These are phyloP conservation scores for Bombyx mandarina DNA, from an alignment of 1,140 invertebrate species.

Conservation along the genomic window DNA sequence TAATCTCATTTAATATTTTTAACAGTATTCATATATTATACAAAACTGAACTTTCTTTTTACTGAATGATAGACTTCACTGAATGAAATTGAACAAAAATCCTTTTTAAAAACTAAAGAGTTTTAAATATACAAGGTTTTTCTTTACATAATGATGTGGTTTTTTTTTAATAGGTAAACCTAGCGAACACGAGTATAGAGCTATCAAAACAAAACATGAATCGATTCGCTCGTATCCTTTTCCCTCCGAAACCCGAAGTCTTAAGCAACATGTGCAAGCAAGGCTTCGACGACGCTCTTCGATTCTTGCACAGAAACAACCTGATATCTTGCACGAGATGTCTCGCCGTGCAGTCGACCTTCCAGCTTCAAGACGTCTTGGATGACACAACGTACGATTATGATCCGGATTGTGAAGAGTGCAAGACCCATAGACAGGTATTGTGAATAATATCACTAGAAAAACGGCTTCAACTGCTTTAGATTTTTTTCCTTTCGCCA, in stretches of 20 bases:
- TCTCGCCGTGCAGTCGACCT: conserved; percentile 86
- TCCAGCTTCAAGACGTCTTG: conserved; percentile 79
- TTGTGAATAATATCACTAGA: too few species aligned
- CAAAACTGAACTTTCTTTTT: too few species aligned
- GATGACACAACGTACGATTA: conserved; percentile 80
- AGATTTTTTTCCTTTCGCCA: too few species aligned
- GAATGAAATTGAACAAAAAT: too few species aligned
- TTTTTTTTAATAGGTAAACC: conserved; percentile 79
- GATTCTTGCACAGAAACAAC: conserved; percentile 93
- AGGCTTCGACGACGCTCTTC: conserved; percentile 96
- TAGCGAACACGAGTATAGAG: conserved; percentile 96
- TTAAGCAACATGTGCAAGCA: conserved; percentile 97
- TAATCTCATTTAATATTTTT: too few species aligned
- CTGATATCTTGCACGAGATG: conserved; percentile 89
- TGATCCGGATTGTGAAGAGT: conserved; percentile 87
- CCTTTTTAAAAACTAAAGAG: too few species aligned
- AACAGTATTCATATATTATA: too few species aligned
- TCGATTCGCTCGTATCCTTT: conserved; percentile 90
- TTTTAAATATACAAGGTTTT: too few species aligned
- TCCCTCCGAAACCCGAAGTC: conserved; percentile 94
- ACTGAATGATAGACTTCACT: too few species aligned
- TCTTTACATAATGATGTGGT: background rate
- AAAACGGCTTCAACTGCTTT: too few species aligned
- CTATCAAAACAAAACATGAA: conserved; percentile 93
- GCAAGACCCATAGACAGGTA: conserved; percentile 87